phyloP scores from a whole-genome alignment of 1,140 invertebrate species.

The Metopolophium dirhodum region DNA sequence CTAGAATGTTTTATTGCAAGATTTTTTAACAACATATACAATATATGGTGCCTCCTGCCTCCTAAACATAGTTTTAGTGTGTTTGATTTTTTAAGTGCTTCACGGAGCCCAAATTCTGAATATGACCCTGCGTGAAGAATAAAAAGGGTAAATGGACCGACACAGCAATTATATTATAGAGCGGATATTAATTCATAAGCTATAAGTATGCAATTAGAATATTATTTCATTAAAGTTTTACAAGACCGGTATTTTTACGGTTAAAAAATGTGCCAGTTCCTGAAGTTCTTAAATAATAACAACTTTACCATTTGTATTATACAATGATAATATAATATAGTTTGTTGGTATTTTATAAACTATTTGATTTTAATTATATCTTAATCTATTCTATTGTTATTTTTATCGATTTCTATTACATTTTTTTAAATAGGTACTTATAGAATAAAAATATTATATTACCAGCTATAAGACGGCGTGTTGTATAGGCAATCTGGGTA shows the following conservation, averaged over 20 bases:
- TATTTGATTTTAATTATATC: not conserved
- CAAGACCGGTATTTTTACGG: not conserved
- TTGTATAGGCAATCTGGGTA: not conserved
- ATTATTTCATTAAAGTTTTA: not conserved
- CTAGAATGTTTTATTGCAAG: too few species aligned
- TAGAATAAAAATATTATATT: not conserved
- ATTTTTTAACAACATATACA: too few species aligned
- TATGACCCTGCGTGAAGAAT: not conserved
- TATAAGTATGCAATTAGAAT: not conserved
- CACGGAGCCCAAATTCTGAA: not conserved
- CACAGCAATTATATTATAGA: too few species aligned
- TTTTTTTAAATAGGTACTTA: not conserved
- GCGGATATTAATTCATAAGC: too few species aligned
- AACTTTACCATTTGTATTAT: not conserved
- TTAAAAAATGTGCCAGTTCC: not conserved
- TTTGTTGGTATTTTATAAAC: not conserved
- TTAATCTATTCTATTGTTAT: not conserved
- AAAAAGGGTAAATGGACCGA: not conserved
- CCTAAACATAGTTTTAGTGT: too few species aligned
- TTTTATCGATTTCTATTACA: not conserved
- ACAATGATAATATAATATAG: not conserved
- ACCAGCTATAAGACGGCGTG: not conserved
- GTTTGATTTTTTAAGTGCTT: not conserved
- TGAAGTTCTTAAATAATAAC: not conserved
- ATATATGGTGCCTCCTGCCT: too few species aligned